Percentiles rank a stretch among this genome's conserved stretches.
Evolutionary conservation across 1,140 invertebrate genomes (phyloP).

Genomic region (Fragariocoptes setiger): DNA sequence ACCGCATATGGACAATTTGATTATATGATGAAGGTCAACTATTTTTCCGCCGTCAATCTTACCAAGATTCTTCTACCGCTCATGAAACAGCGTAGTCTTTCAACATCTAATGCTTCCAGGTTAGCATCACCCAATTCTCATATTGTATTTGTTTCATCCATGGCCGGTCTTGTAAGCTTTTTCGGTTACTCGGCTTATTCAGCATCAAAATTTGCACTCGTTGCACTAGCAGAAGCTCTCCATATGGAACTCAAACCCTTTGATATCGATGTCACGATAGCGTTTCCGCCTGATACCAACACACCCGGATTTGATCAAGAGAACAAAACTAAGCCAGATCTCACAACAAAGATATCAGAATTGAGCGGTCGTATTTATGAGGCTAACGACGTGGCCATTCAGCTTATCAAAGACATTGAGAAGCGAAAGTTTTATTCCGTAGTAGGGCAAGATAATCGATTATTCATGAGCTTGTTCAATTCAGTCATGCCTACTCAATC

Average conservation of each 20-base stretch:
- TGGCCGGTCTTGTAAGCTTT: constrained; percentile 59
- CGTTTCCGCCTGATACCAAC: constrained; percentile 79
- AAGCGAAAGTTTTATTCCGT: neutral
- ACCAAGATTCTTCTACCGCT: constrained; percentile 21
- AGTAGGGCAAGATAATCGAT: neutral
- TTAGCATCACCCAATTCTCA: constrained; percentile 23
- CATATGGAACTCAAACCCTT: constrained; percentile 32
- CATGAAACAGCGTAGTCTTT: constrained; percentile 18
- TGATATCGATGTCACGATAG: constrained; percentile 49
- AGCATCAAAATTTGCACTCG: constrained; percentile 66
- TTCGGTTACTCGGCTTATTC: constrained; percentile 73
- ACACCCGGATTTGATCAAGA: constrained; percentile 74
- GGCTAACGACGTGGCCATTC: neutral
- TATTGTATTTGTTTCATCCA: constrained; percentile 55
- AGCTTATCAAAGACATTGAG: neutral
- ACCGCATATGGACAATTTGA: constrained; percentile 28
- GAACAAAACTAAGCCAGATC: constrained; percentile 33
- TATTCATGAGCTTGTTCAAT: neutral
- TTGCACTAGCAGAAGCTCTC: constrained; percentile 68
- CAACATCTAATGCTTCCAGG: constrained; percentile 1
- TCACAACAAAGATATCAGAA: neutral
- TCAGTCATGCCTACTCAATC: neutral
- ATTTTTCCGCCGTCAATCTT: constrained; percentile 21
- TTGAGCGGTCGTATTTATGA: neutral
- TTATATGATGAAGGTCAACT: constrained; percentile 26